These are phyloP conservation scores for Plutomurus gul DNA, from an alignment of 1,140 invertebrate species.

Conservation along the genomic window DNA sequence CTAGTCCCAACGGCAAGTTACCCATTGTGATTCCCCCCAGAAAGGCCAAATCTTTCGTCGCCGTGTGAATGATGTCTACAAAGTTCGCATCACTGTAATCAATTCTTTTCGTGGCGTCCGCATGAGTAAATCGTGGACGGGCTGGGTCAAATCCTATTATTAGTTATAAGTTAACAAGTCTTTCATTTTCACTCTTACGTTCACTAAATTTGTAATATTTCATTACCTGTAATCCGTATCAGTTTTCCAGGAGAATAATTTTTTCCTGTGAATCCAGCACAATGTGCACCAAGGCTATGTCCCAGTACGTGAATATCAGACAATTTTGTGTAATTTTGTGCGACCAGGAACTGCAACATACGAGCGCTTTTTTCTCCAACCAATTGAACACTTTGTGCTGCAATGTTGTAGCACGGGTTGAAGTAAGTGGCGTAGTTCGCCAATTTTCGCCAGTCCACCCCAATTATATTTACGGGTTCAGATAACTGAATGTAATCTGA, in stretches of 20 bases:
- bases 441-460: background rate
- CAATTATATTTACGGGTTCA: background rate
- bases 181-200: background rate
- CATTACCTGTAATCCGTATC: background rate
- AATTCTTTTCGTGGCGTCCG: conserved; percentile 60
- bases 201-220: conserved; percentile 52
- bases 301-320: background rate
- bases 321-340: background rate
- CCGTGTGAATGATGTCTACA: conserved; percentile 65
- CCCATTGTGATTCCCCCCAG: background rate
- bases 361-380: background rate
- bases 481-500: background rate
- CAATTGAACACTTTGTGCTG: background rate
- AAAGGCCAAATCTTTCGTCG: conserved; percentile 57
- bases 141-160: conserved; percentile 56
- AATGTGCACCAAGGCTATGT: conserved; percentile 1
- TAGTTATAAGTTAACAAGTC: background rate
- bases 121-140: conserved; percentile 50
- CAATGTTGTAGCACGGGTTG: background rate
- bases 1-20: conserved; percentile 59
- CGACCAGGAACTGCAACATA: background rate
- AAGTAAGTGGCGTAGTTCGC: background rate
- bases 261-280: background rate
- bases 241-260: background rate
- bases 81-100: conserved; percentile 61